Conservation (phyloP, 2,888 invertebrate genomes). For the Euplexia lucipara region DNA sequence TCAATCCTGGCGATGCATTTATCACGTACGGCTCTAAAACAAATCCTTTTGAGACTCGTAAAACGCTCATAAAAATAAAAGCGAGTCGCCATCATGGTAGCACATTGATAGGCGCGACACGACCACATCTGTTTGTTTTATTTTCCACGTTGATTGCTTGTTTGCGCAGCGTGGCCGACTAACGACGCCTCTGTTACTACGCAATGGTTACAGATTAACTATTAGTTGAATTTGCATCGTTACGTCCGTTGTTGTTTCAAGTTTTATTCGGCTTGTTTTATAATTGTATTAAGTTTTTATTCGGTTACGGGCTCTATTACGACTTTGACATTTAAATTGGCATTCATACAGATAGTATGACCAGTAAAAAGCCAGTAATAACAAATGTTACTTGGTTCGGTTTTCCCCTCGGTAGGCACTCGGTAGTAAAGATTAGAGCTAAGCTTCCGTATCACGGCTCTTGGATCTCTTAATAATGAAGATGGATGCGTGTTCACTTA, state of each 20-base stretch:
- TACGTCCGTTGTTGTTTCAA: conserved; percentile 36
- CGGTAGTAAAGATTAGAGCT: conserved; percentile 46
- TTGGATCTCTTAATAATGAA: conserved; percentile 61
- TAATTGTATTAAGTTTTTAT: conserved; percentile 40
- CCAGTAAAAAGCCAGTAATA: conserved; percentile 19
- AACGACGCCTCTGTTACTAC: conserved; percentile 60
- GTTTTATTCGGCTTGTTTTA: conserved; percentile 20
- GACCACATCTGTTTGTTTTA: conserved; percentile 64
- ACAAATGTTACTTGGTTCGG: conserved; percentile 32
- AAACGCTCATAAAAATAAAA: conserved; percentile 67
- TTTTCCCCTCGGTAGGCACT: conserved; percentile 1
- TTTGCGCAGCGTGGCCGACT: conserved; percentile 58
- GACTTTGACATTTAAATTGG: conserved; percentile 18
- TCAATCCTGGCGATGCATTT: conserved; percentile 61
- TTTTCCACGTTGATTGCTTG: conserved; percentile 66
- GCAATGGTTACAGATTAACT: conserved; percentile 62
- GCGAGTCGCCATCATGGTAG: conserved; percentile 50
- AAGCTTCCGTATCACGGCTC: conserved; percentile 48
- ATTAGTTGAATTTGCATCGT: conserved; percentile 44
- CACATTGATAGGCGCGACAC: conserved; percentile 64
- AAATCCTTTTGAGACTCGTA: conserved; percentile 61
- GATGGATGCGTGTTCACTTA: conserved; percentile 58
- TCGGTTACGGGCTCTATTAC: conserved; percentile 16
- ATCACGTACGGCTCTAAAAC: conserved; percentile 63
- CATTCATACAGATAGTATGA: not conserved